Conservation (phyloP, 2,888 invertebrate species). For the Salticus scenicus region DNA sequence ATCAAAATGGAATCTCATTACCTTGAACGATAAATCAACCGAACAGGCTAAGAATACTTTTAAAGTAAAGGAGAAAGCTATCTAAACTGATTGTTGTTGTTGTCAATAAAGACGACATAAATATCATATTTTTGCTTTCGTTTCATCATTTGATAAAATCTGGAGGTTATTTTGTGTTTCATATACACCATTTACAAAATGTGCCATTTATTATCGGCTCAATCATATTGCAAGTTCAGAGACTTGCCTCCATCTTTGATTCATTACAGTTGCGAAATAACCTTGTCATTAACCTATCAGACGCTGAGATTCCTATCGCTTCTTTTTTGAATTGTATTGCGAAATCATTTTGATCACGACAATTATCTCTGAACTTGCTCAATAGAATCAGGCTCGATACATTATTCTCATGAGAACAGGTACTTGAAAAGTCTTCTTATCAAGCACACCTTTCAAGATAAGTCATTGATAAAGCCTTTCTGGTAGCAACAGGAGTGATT, state of each 20-base stretch:
- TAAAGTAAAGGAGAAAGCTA: too few relatives aligned
- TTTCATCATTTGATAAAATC: neutral
- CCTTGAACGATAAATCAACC: too few relatives aligned
- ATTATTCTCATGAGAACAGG: neutral
- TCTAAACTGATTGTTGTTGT: too few relatives aligned
- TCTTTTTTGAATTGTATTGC: conserved; percentile 3
- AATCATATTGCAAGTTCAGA: neutral
- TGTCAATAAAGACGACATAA: too few relatives aligned
- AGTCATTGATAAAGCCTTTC: neutral
- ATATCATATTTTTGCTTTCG: neutral
- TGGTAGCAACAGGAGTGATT: neutral
- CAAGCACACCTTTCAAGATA: neutral
- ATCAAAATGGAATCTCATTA: too few relatives aligned
- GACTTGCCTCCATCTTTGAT: neutral
- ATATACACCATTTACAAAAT: neutral
- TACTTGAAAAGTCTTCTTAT: conserved; percentile 4
- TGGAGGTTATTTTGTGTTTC: neutral
- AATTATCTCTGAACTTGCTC: neutral
- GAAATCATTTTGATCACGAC: neutral
- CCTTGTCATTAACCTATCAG: neutral
- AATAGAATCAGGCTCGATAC: neutral
- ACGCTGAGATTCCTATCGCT: neutral
- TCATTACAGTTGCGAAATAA: neutral
- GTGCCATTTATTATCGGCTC: neutral
- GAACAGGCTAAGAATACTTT: too few relatives aligned